phyloP scores from a whole-genome alignment of 2,797 vertebrate genomes.

The Kryptopterus vitreolus region DNA sequence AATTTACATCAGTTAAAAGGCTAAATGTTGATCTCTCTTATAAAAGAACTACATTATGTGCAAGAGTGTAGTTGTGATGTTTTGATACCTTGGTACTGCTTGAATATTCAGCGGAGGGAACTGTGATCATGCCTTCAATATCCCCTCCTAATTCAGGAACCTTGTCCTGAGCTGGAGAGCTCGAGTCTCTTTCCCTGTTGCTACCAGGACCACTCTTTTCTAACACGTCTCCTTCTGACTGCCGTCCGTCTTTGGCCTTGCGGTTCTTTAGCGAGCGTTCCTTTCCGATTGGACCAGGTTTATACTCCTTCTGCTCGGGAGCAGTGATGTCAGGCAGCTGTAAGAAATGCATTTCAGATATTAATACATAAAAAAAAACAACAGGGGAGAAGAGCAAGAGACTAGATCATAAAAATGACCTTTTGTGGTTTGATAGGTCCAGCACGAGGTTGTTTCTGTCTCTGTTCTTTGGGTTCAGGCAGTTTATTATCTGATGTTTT shows the following conservation, averaged over 20 bases:
- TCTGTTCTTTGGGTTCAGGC: slow-evolving; percentile 96
- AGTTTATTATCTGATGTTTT: slow-evolving; percentile 83
- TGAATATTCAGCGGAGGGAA: slow-evolving; percentile 89
- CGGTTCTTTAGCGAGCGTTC: slow-evolving; percentile 96
- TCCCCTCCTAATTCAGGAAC: slow-evolving; percentile 86
- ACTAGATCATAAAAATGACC: slow-evolving; percentile 67
- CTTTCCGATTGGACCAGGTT: slow-evolving; percentile 97
- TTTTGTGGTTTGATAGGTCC: slow-evolving; percentile 97
- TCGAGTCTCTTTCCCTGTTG: slow-evolving; percentile 81
- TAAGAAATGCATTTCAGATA: not conserved
- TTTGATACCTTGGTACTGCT: slow-evolving; percentile 82
- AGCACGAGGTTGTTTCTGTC: slow-evolving; percentile 92
- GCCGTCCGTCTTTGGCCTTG: slow-evolving; percentile 92
- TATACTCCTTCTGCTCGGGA: slow-evolving; percentile 94
- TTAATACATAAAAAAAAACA: not conserved
- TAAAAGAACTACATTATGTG: not conserved
- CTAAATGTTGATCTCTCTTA: not conserved
- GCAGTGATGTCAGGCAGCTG: slow-evolving; percentile 92
- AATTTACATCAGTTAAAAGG: too few relatives aligned
- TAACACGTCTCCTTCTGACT: slow-evolving; percentile 84
- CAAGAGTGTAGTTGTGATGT: not conserved
- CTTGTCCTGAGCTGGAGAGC: slow-evolving; percentile 82
- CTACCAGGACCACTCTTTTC: slow-evolving; percentile 80
- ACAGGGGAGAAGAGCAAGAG: not conserved
- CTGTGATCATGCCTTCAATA: slow-evolving; percentile 94